Conservation (phyloP, 1,140 invertebrate species). For the Cardiocondyla obscurior region DNA sequence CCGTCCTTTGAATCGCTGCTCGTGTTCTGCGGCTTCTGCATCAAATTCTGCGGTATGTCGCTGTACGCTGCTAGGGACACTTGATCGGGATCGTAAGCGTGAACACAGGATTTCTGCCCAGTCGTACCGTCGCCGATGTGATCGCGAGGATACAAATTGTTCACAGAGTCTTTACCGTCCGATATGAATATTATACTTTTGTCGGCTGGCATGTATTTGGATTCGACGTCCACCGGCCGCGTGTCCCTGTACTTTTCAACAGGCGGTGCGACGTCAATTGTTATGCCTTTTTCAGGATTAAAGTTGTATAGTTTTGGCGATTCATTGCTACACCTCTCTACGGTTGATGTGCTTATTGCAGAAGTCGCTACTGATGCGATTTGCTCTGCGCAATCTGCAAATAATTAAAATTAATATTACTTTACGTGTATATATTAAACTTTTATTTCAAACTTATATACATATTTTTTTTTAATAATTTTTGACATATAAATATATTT, state of each 20-base stretch:
- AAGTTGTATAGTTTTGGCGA: slow-evolving; percentile 53
- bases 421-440: background rate
- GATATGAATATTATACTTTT: background rate
- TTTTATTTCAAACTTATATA: background rate
- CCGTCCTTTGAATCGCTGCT: slow-evolving; percentile 69
- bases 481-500: background rate
- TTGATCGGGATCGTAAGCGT: slow-evolving; percentile 66
- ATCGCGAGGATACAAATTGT: slow-evolving; percentile 74
- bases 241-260: slow-evolving; percentile 56
- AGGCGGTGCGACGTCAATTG: slow-evolving; percentile 45
- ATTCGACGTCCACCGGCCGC: slow-evolving; percentile 2
- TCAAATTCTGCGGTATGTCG: slow-evolving; percentile 75
- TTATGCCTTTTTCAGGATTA: slow-evolving; percentile 51
- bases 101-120: slow-evolving; percentile 68
- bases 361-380: slow-evolving; percentile 70
- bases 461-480: background rate
- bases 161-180: slow-evolving; percentile 70
- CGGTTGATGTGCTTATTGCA: slow-evolving; percentile 14
- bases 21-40: slow-evolving; percentile 77
- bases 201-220: slow-evolving; percentile 21
- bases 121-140: slow-evolving; percentile 63
- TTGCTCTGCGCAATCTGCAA: slow-evolving; percentile 81
- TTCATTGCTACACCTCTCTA: slow-evolving; percentile 32
- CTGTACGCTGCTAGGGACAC: slow-evolving; percentile 71
- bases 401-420: background rate